Percentiles rank a stretch among this genome's conserved stretches.
phyloP scores from a whole-genome alignment of 2,888 invertebrate genomes.

The Eremobia ochroleuca region DNA sequence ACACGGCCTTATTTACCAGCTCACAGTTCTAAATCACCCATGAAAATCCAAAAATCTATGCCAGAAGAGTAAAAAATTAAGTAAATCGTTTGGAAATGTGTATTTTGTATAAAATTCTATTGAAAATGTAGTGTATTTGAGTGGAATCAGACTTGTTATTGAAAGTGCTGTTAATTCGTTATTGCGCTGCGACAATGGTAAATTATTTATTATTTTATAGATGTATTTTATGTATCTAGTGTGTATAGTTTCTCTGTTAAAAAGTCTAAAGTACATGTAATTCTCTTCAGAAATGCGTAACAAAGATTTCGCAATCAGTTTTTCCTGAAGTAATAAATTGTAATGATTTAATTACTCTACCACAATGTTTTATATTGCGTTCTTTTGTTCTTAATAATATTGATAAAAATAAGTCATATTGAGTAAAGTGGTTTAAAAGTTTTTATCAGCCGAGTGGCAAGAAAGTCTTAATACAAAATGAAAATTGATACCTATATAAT shows the following conservation, averaged over 20 bases:
- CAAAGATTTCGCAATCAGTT: not conserved
- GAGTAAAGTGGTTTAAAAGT: not conserved
- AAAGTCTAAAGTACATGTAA: not conserved
- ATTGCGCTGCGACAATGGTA: slow-evolving; percentile 65
- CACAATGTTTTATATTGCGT: no score
- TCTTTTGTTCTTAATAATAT: not conserved
- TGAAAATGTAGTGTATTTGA: slow-evolving; percentile 58
- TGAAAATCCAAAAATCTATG: slow-evolving; percentile 57
- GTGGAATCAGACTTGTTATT: slow-evolving; percentile 21
- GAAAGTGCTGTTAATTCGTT: slow-evolving; percentile 33
- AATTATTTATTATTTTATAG: slow-evolving; percentile 50
- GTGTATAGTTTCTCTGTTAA: not conserved
- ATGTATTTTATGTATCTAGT: not conserved
- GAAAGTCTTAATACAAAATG: not conserved
- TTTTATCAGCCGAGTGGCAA: not conserved
- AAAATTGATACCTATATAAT: slow-evolving; percentile 42
- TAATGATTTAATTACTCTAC: not conserved
- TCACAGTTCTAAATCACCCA: slow-evolving; percentile 69
- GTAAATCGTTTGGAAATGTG: slow-evolving; percentile 10
- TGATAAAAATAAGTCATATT: not conserved
- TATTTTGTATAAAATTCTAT: slow-evolving; percentile 7
- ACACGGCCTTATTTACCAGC: slow-evolving; percentile 82
- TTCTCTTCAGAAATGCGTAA: not conserved
- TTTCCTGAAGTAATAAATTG: not conserved
- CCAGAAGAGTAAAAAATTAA: slow-evolving; percentile 45